Evolutionary conservation across 1,140 invertebrate genomes (phyloP), one percentile per base, ranked within the genome.

Genomic region (Acromyrmex echinatior): DNA sequence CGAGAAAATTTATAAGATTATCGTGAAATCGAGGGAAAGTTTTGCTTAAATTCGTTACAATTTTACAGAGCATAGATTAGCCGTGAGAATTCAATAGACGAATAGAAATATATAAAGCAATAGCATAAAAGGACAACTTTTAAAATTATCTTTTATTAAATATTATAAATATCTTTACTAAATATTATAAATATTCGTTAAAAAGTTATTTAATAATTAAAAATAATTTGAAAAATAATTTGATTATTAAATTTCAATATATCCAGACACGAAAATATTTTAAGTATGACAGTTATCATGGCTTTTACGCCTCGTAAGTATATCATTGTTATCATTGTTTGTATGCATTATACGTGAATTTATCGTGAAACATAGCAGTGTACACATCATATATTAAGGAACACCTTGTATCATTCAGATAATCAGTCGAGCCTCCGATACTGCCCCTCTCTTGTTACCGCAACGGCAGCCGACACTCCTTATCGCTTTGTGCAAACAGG

Each of bases 401-500:
- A 51, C 35, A 73, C 39, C 4, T 35, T 62, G 25, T 76, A 62
- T 74, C 53, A 49, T 45, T 73, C 25, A 53, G 53, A 82, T 82
- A 73, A 84, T 84, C 56, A 76, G 56, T 3, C 39, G 68, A 62
- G 68, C 56, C 80, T 62, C 70, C 39, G 39, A 25, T 25, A 84
- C 70, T 82, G 53, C 9, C 53, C 3, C 18, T 14, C 25, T 81
- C 31, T 71, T 45, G 18, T 60, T 82, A 31, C 39, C 5, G 25
- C 16, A 28, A 71, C 35, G 35, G 56, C 39, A 56, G 49, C 35
- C 58, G 78, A 39, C 63, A 39, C 39, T 74, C 10, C 70, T 84
- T 84, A 84, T 84, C 80, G 56, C 70, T 49, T 51, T 62, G 56
- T 28, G 9, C 70, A 74, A 84, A 84, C 45, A 84, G 80, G 45